These are phyloP conservation scores for Drosophila cardini DNA, from an alignment of 1,140 invertebrate species.

Conservation along the genomic window DNA sequence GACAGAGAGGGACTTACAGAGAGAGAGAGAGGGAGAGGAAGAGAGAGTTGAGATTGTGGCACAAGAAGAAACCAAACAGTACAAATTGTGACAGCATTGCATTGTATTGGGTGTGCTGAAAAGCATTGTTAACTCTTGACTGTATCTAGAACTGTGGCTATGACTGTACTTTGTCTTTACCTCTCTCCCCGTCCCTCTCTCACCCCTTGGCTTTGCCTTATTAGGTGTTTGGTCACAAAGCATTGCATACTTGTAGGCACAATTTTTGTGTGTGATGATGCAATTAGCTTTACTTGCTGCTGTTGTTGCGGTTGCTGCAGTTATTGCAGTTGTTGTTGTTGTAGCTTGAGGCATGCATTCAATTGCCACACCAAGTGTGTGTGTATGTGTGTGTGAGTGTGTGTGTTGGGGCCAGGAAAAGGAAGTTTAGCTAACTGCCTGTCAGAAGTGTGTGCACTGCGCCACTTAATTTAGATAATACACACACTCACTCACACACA, in stretches of 20 bases:
- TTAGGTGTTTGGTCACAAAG: constrained; percentile 66
- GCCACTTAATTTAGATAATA: constrained; percentile 82
- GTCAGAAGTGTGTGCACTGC: constrained; percentile 48
- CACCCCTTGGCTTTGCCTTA: constrained; percentile 50
- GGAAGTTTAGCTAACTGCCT: constrained; percentile 68
- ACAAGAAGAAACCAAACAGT: constrained; percentile 27
- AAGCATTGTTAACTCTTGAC: not conserved
- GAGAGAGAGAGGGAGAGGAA: no score
- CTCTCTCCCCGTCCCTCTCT: not conserved
- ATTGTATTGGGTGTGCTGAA: constrained; percentile 8
- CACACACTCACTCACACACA: constrained; percentile 33
- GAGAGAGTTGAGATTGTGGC: constrained; percentile 22
- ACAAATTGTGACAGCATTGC: constrained; percentile 49
- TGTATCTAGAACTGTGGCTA: constrained; percentile 32
- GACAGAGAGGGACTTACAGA: no score
- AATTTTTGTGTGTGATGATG: constrained; percentile 58
- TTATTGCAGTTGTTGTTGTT: constrained; percentile 21
- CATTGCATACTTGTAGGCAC: constrained; percentile 54
- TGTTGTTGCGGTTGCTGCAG: constrained; percentile 5
- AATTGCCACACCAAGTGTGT: constrained; percentile 45
- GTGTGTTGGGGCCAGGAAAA: constrained; percentile 61
- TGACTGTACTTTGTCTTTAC: constrained; percentile 2
- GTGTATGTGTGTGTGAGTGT: constrained; percentile 27
- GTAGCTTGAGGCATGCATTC: constrained; percentile 68
- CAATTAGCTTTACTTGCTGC: constrained; percentile 71